Evolutionary conservation across 2,888 invertebrate genomes (phyloP).

Genomic region (Mayetiola destructor): DNA sequence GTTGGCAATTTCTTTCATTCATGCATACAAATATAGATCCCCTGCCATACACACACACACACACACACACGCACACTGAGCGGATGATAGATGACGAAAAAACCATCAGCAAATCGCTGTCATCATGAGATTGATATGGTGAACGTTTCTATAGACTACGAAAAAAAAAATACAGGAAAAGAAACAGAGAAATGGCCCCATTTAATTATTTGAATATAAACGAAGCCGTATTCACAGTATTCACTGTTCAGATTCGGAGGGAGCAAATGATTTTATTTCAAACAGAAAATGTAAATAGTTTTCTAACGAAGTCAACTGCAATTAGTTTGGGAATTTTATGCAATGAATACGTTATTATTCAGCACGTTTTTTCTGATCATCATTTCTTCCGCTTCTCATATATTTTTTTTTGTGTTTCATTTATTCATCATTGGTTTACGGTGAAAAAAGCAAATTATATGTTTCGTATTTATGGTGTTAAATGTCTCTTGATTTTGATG

Average conservation of each 20-base stretch:
- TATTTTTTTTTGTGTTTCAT: not conserved
- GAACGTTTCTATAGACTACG: too few species aligned
- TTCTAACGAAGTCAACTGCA: slow-evolving; percentile 8
- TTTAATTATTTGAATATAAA: too few species aligned
- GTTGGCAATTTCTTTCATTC: not conserved
- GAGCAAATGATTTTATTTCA: too few species aligned
- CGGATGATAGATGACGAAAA: too few species aligned
- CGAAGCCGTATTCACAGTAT: too few species aligned
- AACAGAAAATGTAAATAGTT: slow-evolving; percentile 5
- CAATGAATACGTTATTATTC: slow-evolving; percentile 9
- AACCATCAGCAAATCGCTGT: too few species aligned
- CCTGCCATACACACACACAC: not conserved
- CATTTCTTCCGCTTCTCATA: too few species aligned
- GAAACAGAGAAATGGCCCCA: not conserved
- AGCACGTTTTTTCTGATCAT: not conserved
- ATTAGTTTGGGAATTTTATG: slow-evolving; percentile 10
- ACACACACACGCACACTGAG: not conserved
- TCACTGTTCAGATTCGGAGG: too few species aligned
- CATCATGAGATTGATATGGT: too few species aligned
- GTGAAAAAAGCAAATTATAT: slow-evolving; percentile 4
- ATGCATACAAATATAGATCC: too few species aligned
- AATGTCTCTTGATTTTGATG: slow-evolving; percentile 9
- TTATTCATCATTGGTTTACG: not conserved
- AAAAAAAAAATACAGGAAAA: not conserved
- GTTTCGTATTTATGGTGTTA: slow-evolving; percentile 10